These are phyloP conservation scores for Rhodeus uyekii DNA, from an alignment of 2,797 vertebrate genomes.

Conservation along the genomic window DNA sequence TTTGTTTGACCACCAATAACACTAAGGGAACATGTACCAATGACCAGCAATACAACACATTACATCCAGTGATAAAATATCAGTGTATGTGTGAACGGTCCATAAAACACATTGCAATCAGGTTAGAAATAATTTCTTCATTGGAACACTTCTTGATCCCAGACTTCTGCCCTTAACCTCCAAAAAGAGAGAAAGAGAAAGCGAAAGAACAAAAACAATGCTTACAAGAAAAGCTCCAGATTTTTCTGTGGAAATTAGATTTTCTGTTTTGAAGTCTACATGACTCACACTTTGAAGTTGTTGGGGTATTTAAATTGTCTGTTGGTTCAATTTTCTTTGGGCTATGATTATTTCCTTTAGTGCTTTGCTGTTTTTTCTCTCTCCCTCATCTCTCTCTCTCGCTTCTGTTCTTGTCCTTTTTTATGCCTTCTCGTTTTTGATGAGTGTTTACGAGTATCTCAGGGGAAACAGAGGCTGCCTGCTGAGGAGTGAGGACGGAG, in stretches of 20 bases:
- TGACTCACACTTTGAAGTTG: slow-evolving; percentile 47
- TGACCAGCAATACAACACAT: neutral
- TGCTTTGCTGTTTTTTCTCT: neutral
- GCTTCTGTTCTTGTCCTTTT: slow-evolving; percentile 36
- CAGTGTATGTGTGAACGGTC: neutral
- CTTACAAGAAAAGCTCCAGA: slow-evolving; percentile 6
- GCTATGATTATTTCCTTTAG: slow-evolving; percentile 48
- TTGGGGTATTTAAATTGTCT: slow-evolving; percentile 49
- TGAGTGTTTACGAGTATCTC: slow-evolving; percentile 52
- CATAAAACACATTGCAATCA: neutral
- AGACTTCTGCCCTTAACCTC: neutral
- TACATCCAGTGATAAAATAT: neutral
- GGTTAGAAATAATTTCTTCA: slow-evolving; percentile 8
- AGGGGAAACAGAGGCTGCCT: slow-evolving; percentile 34
- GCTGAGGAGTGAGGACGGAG: slow-evolving; percentile 31
- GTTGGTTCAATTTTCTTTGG: slow-evolving; percentile 48
- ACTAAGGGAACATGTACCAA: neutral
- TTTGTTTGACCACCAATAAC: neutral
- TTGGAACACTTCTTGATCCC: slow-evolving; percentile 21
- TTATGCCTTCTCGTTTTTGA: slow-evolving; percentile 44
- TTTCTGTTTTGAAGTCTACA: slow-evolving; percentile 36
- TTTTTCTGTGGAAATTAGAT: slow-evolving; percentile 37
- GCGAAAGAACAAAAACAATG: neutral
- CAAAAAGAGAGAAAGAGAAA: neutral
- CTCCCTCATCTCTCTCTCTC: neutral